phyloP scores from a whole-genome alignment of 2,113 vertebrate species.

The Seriola rivoliana region DNA sequence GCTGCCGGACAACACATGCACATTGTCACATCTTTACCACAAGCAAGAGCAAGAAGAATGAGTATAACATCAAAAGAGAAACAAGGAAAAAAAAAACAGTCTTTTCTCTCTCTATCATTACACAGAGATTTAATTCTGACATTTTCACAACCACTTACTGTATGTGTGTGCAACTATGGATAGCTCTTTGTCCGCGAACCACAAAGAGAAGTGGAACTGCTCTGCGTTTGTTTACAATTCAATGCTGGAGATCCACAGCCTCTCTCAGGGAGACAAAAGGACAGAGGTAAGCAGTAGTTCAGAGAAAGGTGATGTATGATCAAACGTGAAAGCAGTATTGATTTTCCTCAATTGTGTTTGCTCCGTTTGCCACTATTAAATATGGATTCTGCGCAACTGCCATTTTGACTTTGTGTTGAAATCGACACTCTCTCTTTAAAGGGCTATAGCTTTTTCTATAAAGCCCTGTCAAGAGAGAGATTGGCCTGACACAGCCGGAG shows the following conservation, averaged over 20 bases:
- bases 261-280: slow-evolving; percentile 66
- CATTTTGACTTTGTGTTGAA: slow-evolving; percentile 79
- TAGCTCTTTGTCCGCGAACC: slow-evolving; percentile 35
- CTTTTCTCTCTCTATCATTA: background rate
- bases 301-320: slow-evolving; percentile 79
- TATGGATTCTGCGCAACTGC: slow-evolving; percentile 80
- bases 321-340: slow-evolving; percentile 82
- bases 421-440: slow-evolving; percentile 82
- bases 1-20: background rate
- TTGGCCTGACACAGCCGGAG: slow-evolving; percentile 50
- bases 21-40: background rate
- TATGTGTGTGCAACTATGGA: slow-evolving; percentile 14
- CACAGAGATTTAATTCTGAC: slow-evolving; percentile 32
- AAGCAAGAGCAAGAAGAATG: background rate
- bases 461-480: slow-evolving; percentile 72
- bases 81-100: background rate
- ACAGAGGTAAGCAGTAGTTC: slow-evolving; percentile 68
- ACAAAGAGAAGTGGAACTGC: slow-evolving; percentile 29
- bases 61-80: background rate
- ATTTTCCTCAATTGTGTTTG: slow-evolving; percentile 84
- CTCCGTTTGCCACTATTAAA: slow-evolving; percentile 83
- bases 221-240: slow-evolving; percentile 57
- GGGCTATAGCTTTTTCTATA: slow-evolving; percentile 75
- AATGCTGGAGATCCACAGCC: slow-evolving; percentile 25
- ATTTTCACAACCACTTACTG: slow-evolving; percentile 25